Percentiles rank a stretch among this genome's conserved stretches.
Conservation (phyloP, 2,888 invertebrate genomes). For the Halictus ligatus region DNA sequence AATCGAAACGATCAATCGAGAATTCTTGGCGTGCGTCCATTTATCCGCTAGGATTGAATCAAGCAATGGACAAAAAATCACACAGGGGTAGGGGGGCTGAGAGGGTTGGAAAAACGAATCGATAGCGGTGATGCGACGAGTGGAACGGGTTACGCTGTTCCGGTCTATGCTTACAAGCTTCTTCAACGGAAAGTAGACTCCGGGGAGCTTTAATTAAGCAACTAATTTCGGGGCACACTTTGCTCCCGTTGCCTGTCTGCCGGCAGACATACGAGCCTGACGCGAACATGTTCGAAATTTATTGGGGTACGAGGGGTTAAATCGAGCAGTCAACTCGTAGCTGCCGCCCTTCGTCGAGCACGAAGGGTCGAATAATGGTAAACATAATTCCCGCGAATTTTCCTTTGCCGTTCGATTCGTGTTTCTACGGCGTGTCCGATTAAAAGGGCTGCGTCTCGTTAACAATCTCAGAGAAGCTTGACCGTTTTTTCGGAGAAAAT, state of each 20-base stretch:
- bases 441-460: neutral
- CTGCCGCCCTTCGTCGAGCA: conserved; percentile 21
- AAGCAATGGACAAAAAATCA: conserved; percentile 18
- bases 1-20: conserved; percentile 66
- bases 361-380: conserved; percentile 27
- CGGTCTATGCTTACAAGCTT: conserved; percentile 40
- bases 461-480: neutral
- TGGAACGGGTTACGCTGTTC: neutral
- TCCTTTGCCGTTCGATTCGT: conserved; percentile 17
- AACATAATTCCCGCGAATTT: conserved; percentile 57
- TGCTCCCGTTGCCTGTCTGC: conserved; percentile 11
- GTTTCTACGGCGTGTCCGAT: neutral
- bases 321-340: conserved; percentile 50
- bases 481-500: neutral
- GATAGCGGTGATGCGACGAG: conserved; percentile 28
- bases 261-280: conserved; percentile 52
- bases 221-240: conserved; percentile 67
- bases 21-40: conserved; percentile 64
- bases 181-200: conserved; percentile 29
- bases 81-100: neutral
- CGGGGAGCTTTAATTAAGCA: conserved; percentile 68
- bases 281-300: conserved; percentile 46
- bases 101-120: conserved; percentile 23
- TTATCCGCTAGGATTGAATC: conserved; percentile 61
- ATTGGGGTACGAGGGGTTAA: conserved; percentile 45